Evolutionary conservation across 1,140 invertebrate genomes (phyloP).

Genomic region (Thalassaphorura encarpata): DNA sequence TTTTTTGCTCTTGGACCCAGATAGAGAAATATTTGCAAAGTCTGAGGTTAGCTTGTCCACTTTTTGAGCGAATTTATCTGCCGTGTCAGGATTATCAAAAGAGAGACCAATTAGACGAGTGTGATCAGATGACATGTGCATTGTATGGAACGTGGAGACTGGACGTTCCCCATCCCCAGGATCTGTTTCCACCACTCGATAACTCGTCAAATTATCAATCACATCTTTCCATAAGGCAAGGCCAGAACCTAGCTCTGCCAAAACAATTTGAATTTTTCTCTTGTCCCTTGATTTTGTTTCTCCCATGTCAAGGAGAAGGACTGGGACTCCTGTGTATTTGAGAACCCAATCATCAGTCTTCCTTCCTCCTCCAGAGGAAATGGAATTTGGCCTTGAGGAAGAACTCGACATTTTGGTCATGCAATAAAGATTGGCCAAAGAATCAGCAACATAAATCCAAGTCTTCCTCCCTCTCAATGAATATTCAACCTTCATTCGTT

Average conservation of each 20-base stretch:
- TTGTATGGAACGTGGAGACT: conserved; percentile 62
- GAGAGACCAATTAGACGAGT: conserved; percentile 53
- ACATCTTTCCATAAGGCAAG: conserved; percentile 76
- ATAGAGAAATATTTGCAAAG: conserved; percentile 69
- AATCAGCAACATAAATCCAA: conserved; percentile 64
- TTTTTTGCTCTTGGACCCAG: conserved; percentile 52
- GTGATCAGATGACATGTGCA: conserved; percentile 64
- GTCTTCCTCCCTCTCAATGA: conserved; percentile 70
- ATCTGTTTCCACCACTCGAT: conserved; percentile 44
- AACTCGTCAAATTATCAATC: conserved; percentile 54
- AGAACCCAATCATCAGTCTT: conserved; percentile 59
- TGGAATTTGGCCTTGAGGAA: conserved; percentile 29
- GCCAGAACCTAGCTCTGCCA: conserved; percentile 72
- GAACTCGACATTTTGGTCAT: conserved; percentile 43
- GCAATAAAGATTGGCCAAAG: conserved; percentile 67
- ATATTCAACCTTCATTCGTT: conserved; percentile 63
- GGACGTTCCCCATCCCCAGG: background rate
- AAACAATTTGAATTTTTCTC: conserved; percentile 58
- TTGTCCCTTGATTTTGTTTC: conserved; percentile 58
- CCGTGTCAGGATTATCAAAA: conserved; percentile 64
- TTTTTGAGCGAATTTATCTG: conserved; percentile 56
- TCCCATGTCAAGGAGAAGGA: conserved; percentile 65
- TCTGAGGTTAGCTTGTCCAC: conserved; percentile 60
- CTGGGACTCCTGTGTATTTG: conserved; percentile 66
- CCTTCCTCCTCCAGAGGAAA: too few species aligned